phyloP scores from a whole-genome alignment of 2,888 invertebrate genomes.

The Arge pagana region DNA sequence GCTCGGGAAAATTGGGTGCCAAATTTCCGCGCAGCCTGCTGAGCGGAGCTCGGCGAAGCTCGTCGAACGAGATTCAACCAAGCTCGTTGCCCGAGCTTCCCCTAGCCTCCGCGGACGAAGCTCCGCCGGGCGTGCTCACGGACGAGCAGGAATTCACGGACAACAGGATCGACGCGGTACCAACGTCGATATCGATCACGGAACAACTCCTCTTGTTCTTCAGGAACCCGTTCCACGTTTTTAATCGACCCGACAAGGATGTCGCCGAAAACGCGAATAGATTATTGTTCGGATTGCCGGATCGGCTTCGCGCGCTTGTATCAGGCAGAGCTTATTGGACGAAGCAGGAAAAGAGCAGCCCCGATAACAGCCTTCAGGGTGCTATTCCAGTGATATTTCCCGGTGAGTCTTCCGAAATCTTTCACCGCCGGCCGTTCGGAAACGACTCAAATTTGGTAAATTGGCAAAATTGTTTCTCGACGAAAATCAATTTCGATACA shows the following conservation, averaged over 20 bases:
- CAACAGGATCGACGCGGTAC: conserved; percentile 3
- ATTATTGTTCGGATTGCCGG: conserved; percentile 7
- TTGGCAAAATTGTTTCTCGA: no score
- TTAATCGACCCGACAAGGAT: conserved; percentile 11
- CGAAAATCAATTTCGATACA: no score
- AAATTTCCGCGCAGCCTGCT: no score
- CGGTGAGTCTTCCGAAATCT: conserved; percentile 7
- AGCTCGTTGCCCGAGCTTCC: no score
- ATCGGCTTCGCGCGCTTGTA: conserved; percentile 1
- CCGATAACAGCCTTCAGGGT: conserved; percentile 1
- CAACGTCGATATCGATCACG: not conserved
- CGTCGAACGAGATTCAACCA: no score
- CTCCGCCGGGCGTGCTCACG: no score
- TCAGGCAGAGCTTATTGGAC: not conserved
- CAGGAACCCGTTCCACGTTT: conserved; percentile 11
- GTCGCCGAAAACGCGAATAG: not conserved
- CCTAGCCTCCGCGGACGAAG: no score
- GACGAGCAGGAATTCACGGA: conserved; percentile 9
- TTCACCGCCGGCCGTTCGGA: not conserved
- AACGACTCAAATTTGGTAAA: no score
- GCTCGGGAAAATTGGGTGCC: no score
- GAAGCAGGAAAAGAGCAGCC: conserved; percentile 1
- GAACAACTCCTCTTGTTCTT: conserved; percentile 8
- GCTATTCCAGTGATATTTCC: conserved; percentile 8
- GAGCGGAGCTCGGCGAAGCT: no score